These are phyloP conservation scores for Pandemis heparana DNA, from an alignment of 2,888 invertebrate species.

Conservation along the genomic window DNA sequence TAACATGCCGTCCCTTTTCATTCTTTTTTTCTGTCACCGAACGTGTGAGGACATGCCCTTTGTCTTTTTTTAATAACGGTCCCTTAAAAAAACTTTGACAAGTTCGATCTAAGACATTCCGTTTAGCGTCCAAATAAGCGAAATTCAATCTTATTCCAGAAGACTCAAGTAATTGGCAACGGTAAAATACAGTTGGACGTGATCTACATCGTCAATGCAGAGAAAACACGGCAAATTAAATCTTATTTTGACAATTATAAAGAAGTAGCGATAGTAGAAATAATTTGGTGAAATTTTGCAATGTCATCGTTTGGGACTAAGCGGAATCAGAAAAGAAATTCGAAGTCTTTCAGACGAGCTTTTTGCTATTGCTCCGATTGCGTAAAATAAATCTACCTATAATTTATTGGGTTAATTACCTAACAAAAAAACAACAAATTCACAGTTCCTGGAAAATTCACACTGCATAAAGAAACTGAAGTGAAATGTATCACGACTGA, in stretches of 20 bases:
- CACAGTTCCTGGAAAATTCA: no score
- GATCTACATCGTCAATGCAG: neutral
- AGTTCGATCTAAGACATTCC: conserved; percentile 18
- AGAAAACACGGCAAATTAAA: neutral
- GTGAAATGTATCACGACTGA: no score
- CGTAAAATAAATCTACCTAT: neutral
- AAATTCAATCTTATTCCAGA: conserved; percentile 41
- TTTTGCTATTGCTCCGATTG: conserved; percentile 22
- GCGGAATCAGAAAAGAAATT: conserved; percentile 62
- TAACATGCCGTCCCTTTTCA: conserved; percentile 62
- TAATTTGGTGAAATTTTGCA: conserved; percentile 52
- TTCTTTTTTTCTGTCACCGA: conserved; percentile 59
- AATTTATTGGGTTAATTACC: no score
- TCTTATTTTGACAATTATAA: neutral
- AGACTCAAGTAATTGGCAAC: neutral
- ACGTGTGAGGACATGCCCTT: conserved; percentile 62
- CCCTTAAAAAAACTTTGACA: conserved; percentile 46
- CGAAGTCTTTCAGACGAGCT: conserved; percentile 46
- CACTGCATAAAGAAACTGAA: no score
- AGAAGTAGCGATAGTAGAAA: neutral
- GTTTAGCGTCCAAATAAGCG: neutral
- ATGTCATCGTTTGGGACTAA: conserved; percentile 63
- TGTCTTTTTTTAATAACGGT: conserved; percentile 64
- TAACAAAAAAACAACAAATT: no score
- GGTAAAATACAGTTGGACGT: neutral